Evolutionary conservation across 2,888 invertebrate genomes (phyloP).

Genomic region (Lycophotia porphyrea): DNA sequence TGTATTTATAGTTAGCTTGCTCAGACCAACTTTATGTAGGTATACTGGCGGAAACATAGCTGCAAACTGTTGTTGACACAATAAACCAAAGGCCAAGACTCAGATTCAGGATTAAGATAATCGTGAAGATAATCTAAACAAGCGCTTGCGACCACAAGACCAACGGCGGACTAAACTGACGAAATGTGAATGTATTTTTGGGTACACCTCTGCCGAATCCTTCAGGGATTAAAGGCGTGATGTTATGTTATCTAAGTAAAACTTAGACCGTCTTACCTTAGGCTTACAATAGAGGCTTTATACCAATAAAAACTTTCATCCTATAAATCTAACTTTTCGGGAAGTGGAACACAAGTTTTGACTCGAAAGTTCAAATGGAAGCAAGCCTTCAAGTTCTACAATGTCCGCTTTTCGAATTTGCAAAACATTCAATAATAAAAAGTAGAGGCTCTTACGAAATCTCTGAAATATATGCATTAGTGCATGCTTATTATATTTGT

Average conservation of each 20-base stretch:
- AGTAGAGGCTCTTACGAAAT: background rate
- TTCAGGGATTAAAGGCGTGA: background rate
- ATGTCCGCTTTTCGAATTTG: background rate
- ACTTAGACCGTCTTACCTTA: background rate
- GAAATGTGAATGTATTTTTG: background rate
- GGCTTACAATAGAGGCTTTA: background rate
- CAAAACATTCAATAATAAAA: background rate
- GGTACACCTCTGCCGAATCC: background rate
- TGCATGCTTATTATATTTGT: background rate
- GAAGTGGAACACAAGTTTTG: background rate
- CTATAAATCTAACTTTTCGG: background rate
- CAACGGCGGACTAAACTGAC: background rate
- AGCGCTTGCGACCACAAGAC: background rate
- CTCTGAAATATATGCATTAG: background rate
- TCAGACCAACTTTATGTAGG: conserved; percentile 4
- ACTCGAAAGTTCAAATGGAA: background rate
- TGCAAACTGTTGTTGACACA: conserved; percentile 12
- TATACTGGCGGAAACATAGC: background rate
- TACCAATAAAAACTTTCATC: background rate
- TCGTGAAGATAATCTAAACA: too few relatives aligned
- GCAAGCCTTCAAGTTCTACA: background rate
- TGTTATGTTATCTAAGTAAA: background rate
- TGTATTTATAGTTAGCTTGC: conserved; percentile 30
- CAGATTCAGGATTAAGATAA: background rate
- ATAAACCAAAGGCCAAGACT: background rate